These are phyloP conservation scores for Pelobates cultripes DNA, from an alignment of 2,797 vertebrate species.

Conservation along the genomic window DNA sequence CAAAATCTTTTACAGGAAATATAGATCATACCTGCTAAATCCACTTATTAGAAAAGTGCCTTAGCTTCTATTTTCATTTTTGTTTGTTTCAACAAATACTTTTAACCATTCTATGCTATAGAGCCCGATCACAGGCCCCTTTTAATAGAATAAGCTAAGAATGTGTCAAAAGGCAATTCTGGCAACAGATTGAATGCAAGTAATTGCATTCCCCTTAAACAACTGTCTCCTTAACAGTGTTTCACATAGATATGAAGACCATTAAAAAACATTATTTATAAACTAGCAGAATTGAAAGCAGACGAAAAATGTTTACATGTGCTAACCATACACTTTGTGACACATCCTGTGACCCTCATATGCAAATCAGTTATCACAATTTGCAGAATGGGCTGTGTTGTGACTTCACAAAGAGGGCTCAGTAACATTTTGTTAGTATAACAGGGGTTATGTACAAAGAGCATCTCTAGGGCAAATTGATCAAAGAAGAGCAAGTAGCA, in stretches of 20 bases:
- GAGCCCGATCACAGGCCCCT: neutral
- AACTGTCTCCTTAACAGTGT: neutral
- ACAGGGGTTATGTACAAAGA: too few species aligned
- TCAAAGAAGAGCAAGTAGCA: too few species aligned
- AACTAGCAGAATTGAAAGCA: neutral
- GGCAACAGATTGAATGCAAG: neutral
- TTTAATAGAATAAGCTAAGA: neutral
- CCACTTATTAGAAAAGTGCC: constrained; percentile 75
- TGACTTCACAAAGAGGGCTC: neutral
- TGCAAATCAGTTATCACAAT: neutral
- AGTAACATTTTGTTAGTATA: neutral
- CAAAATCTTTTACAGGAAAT: constrained; percentile 93
- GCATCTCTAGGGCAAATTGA: too few species aligned
- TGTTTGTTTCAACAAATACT: constrained; percentile 59
- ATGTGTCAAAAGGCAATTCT: constrained; percentile 43
- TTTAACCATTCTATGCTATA: constrained; percentile 13
- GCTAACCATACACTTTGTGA: neutral
- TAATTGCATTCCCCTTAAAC: neutral
- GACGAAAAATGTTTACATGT: neutral
- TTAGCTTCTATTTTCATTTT: constrained; percentile 68
- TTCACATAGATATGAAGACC: neutral
- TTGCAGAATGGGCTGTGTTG: neutral
- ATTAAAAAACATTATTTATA: neutral
- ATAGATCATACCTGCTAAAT: constrained; percentile 83
- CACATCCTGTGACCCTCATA: neutral